Evolutionary conservation across 2,113 vertebrate genomes (phyloP).

Genomic region (Rhea americana): DNA sequence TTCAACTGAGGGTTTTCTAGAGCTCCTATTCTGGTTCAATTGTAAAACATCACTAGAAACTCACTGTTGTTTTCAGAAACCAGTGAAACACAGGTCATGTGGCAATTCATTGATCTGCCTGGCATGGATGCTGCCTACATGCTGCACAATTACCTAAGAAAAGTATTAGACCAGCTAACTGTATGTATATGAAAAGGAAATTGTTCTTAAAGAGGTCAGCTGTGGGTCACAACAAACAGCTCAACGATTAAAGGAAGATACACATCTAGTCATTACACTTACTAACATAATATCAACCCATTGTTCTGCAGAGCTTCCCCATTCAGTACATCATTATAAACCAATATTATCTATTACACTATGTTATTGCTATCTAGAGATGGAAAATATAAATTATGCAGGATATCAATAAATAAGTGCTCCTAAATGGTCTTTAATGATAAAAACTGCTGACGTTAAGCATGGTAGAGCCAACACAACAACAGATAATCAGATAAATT

Average conservation of each 20-base stretch:
- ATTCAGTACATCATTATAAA: not conserved
- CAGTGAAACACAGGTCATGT: not conserved
- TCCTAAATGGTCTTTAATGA: slow-evolving; percentile 82
- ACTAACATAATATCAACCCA: not conserved
- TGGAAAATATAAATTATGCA: slow-evolving; percentile 76
- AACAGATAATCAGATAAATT: slow-evolving; percentile 20
- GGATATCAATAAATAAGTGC: slow-evolving; percentile 85
- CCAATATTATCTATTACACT: not conserved
- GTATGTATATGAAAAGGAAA: slow-evolving; percentile 7
- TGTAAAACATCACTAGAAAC: not conserved
- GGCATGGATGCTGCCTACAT: not conserved
- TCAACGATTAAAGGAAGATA: slow-evolving; percentile 34
- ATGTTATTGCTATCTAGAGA: slow-evolving; percentile 17
- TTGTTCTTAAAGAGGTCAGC: slow-evolving; percentile 36
- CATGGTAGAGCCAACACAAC: slow-evolving; percentile 71
- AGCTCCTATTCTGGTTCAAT: not conserved
- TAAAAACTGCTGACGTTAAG: slow-evolving; percentile 78
- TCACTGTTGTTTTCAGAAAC: not conserved
- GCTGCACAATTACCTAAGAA: slow-evolving; percentile 14
- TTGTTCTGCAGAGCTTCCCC: slow-evolving; percentile 2
- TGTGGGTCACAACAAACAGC: slow-evolving; percentile 34
- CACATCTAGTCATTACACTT: not conserved
- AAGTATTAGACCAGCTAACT: not conserved
- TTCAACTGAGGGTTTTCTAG: slow-evolving; percentile 54
- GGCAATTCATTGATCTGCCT: not conserved